Evolutionary conservation across 2,797 vertebrate species (phyloP).

Genomic region (Rhincodon typus): DNA sequence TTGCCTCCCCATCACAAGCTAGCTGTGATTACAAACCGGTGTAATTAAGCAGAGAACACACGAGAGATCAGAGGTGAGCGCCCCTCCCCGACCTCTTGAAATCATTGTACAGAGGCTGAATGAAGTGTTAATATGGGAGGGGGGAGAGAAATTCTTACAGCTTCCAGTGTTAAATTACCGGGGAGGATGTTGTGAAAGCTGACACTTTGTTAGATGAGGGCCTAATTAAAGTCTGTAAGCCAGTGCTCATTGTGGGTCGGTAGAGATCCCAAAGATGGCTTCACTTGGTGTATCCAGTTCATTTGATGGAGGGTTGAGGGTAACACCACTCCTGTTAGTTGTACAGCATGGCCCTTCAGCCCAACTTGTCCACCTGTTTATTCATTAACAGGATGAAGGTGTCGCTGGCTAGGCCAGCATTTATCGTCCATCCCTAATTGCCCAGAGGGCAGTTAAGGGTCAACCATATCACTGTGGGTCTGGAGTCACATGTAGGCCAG

Average conservation of each 20-base stretch:
- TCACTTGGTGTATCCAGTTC: background rate
- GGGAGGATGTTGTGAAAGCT: conserved; percentile 2
- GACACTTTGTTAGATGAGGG: background rate
- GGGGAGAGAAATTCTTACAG: background rate
- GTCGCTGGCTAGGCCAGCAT: no score
- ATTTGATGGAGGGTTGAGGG: background rate
- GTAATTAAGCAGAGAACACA: background rate
- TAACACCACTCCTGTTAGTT: no score
- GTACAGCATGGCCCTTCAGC: no score
- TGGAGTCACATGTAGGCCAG: no score
- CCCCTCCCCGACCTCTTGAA: background rate
- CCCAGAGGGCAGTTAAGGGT: no score
- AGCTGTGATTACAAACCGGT: background rate
- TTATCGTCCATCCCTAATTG: no score
- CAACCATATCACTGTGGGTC: no score
- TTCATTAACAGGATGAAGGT: no score
- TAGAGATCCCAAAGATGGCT: background rate
- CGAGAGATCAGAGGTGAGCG: conserved; percentile 3
- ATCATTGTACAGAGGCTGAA: background rate
- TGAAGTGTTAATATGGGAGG: background rate
- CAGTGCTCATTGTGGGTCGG: background rate
- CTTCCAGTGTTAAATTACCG: background rate
- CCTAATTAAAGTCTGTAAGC: background rate
- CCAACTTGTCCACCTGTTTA: no score
- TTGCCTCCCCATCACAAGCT: background rate